Base-by-base conservation (phyloP, 1,140 invertebrate genomes). In the Brachionus calyciflorus region DNA sequence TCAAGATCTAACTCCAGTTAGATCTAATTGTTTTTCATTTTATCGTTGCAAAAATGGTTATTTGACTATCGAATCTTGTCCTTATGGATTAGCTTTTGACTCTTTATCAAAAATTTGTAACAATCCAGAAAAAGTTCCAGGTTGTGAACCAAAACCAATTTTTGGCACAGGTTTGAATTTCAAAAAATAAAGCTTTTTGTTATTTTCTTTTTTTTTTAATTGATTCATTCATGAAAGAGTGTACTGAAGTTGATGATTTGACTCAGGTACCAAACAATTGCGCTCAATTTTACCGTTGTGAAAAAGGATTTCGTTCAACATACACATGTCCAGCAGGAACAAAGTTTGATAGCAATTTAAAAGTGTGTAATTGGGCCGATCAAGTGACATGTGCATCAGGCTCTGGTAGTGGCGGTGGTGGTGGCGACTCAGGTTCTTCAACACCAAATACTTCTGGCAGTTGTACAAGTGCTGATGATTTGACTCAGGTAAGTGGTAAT, bases 311-410 rank as follows among this genome's bases (percentile, higher is more conserved):
- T 12, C 41, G 37, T n/a, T 69, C 46, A 14, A 30, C 26, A 4
- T 24, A 14, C 5, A 6, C 33, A 21, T 69, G 65, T n/a, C 41
- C 41, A 4, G 24, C 65, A 9, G 65, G 65, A 44, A 69, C 65
- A 12, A 28, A 30, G 1, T 69, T 69, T 69, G 65, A 69, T 40
- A 46, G 26, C 30, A 69, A 37, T 1, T 49, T 69, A 19, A 69
- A 48, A 68, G 63, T 68, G 10, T 68, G 63, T 37, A 68, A 68
- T 26, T 48, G 44, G 37, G 37, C 63, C 7, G 63, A 68, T 41
- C 19, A 68, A 44, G 63, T 68, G 3, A 24, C 63, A 10, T 41
- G 63, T 17, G 26, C 19, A 12, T 68, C 53, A 28, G 24, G 1
- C 10, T 26, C 53, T 1, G 14, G 21, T 6, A 5, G 53, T 9